Evolutionary conservation across 1,140 invertebrate species (phyloP).

Genomic region (Panagrolaimus sp.): DNA sequence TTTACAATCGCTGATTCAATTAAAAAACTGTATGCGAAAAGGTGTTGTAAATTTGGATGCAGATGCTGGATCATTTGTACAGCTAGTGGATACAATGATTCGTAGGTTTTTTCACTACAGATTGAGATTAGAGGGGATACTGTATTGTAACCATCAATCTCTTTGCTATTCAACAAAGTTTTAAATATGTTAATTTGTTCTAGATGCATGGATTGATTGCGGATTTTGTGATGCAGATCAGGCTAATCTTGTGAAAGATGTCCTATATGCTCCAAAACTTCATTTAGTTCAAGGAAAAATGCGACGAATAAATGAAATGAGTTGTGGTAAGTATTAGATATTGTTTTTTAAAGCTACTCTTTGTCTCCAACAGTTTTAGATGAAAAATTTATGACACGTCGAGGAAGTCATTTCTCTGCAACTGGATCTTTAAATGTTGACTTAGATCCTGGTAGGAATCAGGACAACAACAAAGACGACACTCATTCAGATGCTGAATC

Average conservation of each 20-base stretch:
- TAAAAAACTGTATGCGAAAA: constrained; percentile 36
- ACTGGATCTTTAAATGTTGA: not conserved
- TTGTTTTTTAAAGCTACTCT: not conserved
- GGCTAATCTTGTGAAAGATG: constrained; percentile 36
- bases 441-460: not conserved
- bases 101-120: not conserved
- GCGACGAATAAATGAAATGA: constrained; percentile 33
- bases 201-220: constrained; percentile 22
- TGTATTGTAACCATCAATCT: no score
- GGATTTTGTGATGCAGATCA: constrained; percentile 27
- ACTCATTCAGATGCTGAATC: not conserved
- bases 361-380: not conserved
- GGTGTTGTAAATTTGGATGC: constrained; percentile 32
- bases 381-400: not conserved
- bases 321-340: not conserved
- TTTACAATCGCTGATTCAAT: constrained; percentile 25
- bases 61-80: constrained; percentile 26
- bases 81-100: constrained; percentile 34
- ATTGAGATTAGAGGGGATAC: no score
- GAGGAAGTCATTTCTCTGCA: not conserved
- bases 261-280: constrained; percentile 42
- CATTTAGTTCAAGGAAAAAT: constrained; percentile 44
- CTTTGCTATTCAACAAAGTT: no score
- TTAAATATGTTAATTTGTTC: constrained; percentile 17
- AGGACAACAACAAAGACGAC: not conserved